Evolutionary conservation across 2,113 vertebrate species (phyloP).

Genomic region (Orientallactaga bullata): DNA sequence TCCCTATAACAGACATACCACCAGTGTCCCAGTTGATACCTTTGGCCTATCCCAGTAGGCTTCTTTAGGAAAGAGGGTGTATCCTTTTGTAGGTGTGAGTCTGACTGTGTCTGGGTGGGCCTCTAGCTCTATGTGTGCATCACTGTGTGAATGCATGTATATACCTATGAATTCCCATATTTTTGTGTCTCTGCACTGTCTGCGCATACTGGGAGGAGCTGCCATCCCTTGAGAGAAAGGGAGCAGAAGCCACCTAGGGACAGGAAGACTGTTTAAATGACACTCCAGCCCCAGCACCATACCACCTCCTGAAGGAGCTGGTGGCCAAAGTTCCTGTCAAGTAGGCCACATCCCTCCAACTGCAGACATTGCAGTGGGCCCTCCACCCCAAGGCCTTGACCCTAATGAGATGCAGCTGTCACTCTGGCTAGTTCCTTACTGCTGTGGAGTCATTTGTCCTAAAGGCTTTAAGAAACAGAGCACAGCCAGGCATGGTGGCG

Average conservation of each 20-base stretch:
- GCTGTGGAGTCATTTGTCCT: neutral
- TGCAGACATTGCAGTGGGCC: neutral
- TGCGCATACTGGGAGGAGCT: neutral
- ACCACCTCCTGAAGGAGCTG: neutral
- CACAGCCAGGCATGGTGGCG: too few species aligned
- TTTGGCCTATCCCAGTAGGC: too few species aligned
- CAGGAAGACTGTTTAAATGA: neutral
- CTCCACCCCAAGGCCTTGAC: neutral
- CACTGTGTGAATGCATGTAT: neutral
- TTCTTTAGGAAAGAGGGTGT: neutral
- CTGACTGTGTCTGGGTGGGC: too few species aligned
- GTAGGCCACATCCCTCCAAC: neutral
- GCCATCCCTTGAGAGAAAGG: too few species aligned
- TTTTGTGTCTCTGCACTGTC: neutral
- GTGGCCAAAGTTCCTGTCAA: neutral
- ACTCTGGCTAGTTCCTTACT: neutral
- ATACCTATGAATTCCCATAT: neutral
- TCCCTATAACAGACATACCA: too few species aligned
- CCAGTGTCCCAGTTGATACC: too few species aligned
- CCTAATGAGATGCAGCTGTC: neutral
- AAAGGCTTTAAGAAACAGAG: neutral
- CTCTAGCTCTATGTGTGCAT: too few species aligned
- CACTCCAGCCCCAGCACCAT: neutral
- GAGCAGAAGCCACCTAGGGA: neutral
- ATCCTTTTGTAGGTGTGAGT: neutral